Percentiles rank a stretch among this genome's conserved stretches.
phyloP scores from a whole-genome alignment of 2,888 invertebrate species.

The Phymatocera aterrima region DNA sequence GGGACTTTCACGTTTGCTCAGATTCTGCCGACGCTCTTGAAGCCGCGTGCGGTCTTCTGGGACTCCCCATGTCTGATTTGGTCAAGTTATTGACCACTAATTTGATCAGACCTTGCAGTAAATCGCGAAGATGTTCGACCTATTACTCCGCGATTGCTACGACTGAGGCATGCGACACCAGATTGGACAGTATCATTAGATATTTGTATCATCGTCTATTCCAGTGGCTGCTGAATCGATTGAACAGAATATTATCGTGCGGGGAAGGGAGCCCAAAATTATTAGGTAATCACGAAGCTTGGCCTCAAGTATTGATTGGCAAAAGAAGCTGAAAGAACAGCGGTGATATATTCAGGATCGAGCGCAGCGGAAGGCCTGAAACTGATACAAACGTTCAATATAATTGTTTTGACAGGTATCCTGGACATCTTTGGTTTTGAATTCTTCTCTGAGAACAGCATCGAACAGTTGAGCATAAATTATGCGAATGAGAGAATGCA shows the following conservation, averaged over 20 bases:
- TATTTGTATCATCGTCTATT: slow-evolving; percentile 72
- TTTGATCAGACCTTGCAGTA: slow-evolving; percentile 63
- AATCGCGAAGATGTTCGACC: slow-evolving; percentile 58
- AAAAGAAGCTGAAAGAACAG: slow-evolving; percentile 39
- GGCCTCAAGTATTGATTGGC: not conserved
- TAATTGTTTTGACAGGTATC: slow-evolving; percentile 61
- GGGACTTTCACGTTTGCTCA: slow-evolving; percentile 46
- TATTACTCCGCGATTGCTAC: slow-evolving; percentile 67
- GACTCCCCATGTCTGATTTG: slow-evolving; percentile 57
- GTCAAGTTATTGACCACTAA: slow-evolving; percentile 63
- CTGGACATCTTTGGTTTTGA: slow-evolving; percentile 73
- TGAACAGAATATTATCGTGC: slow-evolving; percentile 61
- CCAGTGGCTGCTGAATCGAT: slow-evolving; percentile 66
- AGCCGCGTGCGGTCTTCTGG: slow-evolving; percentile 59
- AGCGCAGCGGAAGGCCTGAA: not conserved
- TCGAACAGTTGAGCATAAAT: slow-evolving; percentile 69
- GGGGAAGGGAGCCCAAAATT: slow-evolving; percentile 58
- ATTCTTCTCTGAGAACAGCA: slow-evolving; percentile 65
- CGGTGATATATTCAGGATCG: not conserved
- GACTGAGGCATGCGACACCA: slow-evolving; percentile 69
- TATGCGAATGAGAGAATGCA: slow-evolving; percentile 71
- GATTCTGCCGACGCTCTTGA: slow-evolving; percentile 63
- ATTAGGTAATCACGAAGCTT: slow-evolving; percentile 60
- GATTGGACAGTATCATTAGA: slow-evolving; percentile 71
- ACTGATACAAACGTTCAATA: not conserved